Conservation (phyloP, 1,140 invertebrate species). For the Hyphantria cunea region DNA sequence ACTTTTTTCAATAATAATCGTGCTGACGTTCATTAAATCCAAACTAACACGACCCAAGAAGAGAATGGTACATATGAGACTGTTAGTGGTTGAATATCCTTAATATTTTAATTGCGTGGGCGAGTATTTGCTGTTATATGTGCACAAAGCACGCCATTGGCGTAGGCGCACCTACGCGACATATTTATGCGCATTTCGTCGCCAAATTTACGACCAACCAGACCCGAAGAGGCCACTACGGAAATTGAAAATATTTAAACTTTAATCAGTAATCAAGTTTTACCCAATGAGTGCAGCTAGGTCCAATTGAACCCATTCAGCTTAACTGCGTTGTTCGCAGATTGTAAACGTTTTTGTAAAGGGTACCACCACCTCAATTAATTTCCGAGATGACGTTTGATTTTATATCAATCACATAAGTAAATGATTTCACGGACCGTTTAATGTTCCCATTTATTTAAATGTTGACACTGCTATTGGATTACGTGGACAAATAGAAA, state of each 20-base stretch:
- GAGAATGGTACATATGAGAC: too few relatives aligned
- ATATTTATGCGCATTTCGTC: slow-evolving; percentile 65
- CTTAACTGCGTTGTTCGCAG: slow-evolving; percentile 53
- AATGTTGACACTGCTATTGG: slow-evolving; percentile 21
- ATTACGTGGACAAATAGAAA: too few relatives aligned
- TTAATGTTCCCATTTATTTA: slow-evolving; percentile 26
- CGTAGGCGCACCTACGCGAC: slow-evolving; percentile 59
- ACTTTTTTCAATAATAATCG: too few relatives aligned
- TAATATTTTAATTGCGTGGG: too few relatives aligned
- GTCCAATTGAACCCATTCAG: slow-evolving; percentile 48
- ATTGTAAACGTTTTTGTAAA: slow-evolving; percentile 63
- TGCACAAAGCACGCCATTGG: slow-evolving; percentile 60
- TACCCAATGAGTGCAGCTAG: slow-evolving; percentile 42
- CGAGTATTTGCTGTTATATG: too few relatives aligned
- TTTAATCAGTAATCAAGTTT: slow-evolving; percentile 70
- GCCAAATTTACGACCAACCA: slow-evolving; percentile 66
- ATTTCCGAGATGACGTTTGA: slow-evolving; percentile 39
- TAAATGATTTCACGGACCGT: slow-evolving; percentile 23
- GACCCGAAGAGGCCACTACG: slow-evolving; percentile 41
- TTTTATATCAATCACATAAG: slow-evolving; percentile 35
- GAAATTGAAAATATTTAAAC: slow-evolving; percentile 71
- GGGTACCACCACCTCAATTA: slow-evolving; percentile 59
- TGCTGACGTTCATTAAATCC: too few relatives aligned
- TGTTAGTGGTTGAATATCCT: too few relatives aligned
- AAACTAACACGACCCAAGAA: too few relatives aligned